Conservation (phyloP, 2,888 invertebrate species). For the Brenthis hecate region DNA sequence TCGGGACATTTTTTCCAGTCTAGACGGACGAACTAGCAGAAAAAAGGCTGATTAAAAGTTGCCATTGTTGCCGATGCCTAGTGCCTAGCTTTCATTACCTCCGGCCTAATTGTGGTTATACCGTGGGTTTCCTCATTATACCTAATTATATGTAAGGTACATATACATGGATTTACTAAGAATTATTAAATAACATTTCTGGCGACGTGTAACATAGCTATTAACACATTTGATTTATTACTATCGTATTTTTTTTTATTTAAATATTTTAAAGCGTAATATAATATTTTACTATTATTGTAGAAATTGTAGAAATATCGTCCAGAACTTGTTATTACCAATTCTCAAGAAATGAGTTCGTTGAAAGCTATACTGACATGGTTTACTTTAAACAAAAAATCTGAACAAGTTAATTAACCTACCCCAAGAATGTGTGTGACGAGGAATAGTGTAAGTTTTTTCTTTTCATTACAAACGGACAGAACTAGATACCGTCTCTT, state of each 20-base stretch:
- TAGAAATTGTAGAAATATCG: background rate
- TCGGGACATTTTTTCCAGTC: slow-evolving; percentile 66
- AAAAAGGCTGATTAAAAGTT: slow-evolving; percentile 77
- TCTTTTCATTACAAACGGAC: slow-evolving; percentile 51
- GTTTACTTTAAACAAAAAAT: slow-evolving; percentile 33
- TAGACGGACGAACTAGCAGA: slow-evolving; percentile 70
- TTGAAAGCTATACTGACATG: slow-evolving; percentile 30
- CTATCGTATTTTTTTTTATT: too few relatives aligned
- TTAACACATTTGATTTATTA: too few relatives aligned
- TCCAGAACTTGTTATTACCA: slow-evolving; percentile 1
- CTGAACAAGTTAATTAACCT: slow-evolving; percentile 39
- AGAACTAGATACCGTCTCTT: slow-evolving; percentile 49
- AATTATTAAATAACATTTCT: background rate
- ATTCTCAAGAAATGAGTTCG: slow-evolving; percentile 15
- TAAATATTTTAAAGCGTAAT: too few relatives aligned
- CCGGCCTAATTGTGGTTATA: slow-evolving; percentile 41
- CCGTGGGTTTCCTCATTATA: slow-evolving; percentile 12
- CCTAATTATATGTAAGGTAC: slow-evolving; percentile 1
- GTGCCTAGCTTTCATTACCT: slow-evolving; percentile 45
- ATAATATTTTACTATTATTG: too few relatives aligned
- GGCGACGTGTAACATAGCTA: too few relatives aligned
- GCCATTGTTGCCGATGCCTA: slow-evolving; percentile 61
- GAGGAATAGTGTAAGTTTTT: slow-evolving; percentile 42
- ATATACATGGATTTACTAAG: background rate
- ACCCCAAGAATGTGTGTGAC: slow-evolving; percentile 37